phyloP scores from a whole-genome alignment of 1,140 invertebrate genomes.

The Zaprionus vittiger region DNA sequence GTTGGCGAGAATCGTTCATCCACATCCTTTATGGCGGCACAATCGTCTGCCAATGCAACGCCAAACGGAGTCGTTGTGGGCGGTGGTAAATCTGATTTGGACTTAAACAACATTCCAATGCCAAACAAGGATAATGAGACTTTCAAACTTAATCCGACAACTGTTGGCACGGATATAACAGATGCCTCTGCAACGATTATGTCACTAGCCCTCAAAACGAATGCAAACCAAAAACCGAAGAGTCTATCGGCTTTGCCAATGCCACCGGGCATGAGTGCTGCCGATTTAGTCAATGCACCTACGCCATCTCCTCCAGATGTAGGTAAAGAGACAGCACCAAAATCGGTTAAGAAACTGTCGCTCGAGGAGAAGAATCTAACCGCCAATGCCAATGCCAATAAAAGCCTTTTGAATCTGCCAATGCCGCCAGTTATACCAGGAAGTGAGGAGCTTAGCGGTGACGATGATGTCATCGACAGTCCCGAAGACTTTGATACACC shows the following conservation, averaged over 20 bases:
- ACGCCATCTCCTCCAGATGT: slow-evolving; percentile 78
- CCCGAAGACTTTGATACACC: slow-evolving; percentile 86
- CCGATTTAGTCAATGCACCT: slow-evolving; percentile 85
- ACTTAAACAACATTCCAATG: slow-evolving; percentile 88
- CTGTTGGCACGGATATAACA: slow-evolving; percentile 50
- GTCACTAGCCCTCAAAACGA: slow-evolving; percentile 41
- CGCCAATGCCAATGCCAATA: slow-evolving; percentile 83
- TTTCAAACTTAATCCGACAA: slow-evolving; percentile 34
- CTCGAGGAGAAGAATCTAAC: slow-evolving; percentile 49
- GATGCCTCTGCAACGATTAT: slow-evolving; percentile 51
- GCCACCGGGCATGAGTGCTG: slow-evolving; percentile 93
- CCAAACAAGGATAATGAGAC: slow-evolving; percentile 79
- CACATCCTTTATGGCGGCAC: slow-evolving; percentile 34
- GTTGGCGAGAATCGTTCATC: slow-evolving; percentile 46
- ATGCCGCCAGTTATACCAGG: slow-evolving; percentile 94
- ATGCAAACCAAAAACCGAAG: slow-evolving; percentile 85
- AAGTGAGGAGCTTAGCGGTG: slow-evolving; percentile 91
- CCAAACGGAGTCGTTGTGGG: slow-evolving; percentile 64
- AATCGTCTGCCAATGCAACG: slow-evolving; percentile 42
- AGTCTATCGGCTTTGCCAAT: slow-evolving; percentile 91
- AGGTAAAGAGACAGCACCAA: slow-evolving; percentile 40
- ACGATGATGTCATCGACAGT: slow-evolving; percentile 88
- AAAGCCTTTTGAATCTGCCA: slow-evolving; percentile 93
- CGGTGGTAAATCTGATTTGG: slow-evolving; percentile 75
- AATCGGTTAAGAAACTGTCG: slow-evolving; percentile 40